These are phyloP conservation scores for Sternarchorhynchus goeldii DNA, from an alignment of 2,797 vertebrate genomes.

Conservation along the genomic window DNA sequence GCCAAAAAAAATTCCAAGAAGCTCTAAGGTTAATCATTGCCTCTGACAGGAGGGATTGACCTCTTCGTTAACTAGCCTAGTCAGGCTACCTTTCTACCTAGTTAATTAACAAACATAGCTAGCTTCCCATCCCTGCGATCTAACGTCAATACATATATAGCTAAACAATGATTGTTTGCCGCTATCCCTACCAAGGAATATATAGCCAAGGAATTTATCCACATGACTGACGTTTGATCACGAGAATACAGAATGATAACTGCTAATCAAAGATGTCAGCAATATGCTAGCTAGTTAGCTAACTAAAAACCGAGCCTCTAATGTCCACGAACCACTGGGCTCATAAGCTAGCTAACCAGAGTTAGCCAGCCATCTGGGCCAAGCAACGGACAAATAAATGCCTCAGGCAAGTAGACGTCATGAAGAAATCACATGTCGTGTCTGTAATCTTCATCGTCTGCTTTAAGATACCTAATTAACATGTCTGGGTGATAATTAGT, in stretches of 20 bases:
- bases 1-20: not conserved
- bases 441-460: too few species aligned
- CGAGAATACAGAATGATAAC: not conserved
- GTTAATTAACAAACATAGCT: not conserved
- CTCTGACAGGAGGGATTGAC: conserved; percentile 10
- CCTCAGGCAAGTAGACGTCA: too few species aligned
- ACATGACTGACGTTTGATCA: too few species aligned
- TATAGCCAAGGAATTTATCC: too few species aligned
- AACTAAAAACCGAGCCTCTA: conserved; percentile 18
- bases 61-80: not conserved
- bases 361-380: too few species aligned
- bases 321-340: not conserved
- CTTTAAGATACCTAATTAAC: too few species aligned
- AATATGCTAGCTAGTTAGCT: conserved; percentile 18
- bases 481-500: too few species aligned
- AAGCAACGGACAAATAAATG: too few species aligned
- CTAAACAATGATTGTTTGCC: too few species aligned
- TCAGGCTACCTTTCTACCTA: not conserved
- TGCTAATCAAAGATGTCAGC: not conserved
- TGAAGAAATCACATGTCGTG: too few species aligned
- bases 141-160: not conserved
- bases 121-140: not conserved
- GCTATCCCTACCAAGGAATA: too few species aligned
- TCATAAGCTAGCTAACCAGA: too few species aligned
- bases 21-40: not conserved